Conservation (phyloP, 2,797 vertebrate species). For the Dermochelys coriacea region DNA sequence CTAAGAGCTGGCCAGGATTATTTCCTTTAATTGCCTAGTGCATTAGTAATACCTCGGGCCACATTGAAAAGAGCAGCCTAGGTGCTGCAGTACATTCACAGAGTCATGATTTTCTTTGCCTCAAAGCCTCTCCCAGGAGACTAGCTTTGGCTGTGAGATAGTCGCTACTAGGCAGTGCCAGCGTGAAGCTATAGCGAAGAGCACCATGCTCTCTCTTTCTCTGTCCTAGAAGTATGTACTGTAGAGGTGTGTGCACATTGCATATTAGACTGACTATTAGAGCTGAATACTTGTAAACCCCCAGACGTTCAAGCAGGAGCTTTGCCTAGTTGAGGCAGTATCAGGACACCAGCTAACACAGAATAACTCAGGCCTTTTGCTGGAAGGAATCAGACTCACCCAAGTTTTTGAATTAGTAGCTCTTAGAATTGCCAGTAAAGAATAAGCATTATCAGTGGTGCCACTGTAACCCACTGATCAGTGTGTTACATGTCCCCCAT, state of each 20-base stretch:
- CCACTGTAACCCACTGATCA: neutral
- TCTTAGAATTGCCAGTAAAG: neutral
- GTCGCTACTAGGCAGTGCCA: neutral
- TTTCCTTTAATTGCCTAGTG: neutral
- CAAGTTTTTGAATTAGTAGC: neutral
- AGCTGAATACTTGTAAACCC: neutral
- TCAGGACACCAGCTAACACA: neutral
- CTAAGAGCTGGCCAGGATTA: neutral
- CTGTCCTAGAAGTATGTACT: neutral
- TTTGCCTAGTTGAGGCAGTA: neutral
- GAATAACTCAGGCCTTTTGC: neutral
- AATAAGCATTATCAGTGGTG: neutral
- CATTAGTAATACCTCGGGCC: constrained; percentile 11
- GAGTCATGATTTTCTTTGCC: neutral
- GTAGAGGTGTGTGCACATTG: neutral
- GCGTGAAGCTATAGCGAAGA: accelerated
- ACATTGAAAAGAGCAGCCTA: neutral
- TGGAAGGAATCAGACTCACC: constrained; percentile 5
- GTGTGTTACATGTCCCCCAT: neutral
- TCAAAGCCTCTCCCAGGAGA: neutral
- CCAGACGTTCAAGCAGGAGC: neutral
- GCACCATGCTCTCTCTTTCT: neutral
- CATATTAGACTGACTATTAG: neutral
- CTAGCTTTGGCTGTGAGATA: neutral
- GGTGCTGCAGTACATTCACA: neutral